Evolutionary conservation across 2,888 invertebrate species (phyloP).

Genomic region (Volucella inflata): DNA sequence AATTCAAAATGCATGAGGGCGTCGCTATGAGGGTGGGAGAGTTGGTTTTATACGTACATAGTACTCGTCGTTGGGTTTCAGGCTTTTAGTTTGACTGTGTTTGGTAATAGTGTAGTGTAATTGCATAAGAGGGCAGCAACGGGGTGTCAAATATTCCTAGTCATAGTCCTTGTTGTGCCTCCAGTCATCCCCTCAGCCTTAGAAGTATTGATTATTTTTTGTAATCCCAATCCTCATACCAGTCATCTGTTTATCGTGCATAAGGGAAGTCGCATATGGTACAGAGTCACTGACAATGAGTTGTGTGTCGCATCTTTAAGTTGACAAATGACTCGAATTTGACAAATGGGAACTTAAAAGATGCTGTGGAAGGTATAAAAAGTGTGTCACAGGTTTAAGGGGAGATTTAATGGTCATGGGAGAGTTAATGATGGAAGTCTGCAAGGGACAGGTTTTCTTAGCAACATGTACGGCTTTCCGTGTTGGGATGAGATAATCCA

Average conservation of each 20-base stretch:
- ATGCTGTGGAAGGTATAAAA: too few relatives aligned
- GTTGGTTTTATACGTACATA: constrained; percentile 28
- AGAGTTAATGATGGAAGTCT: too few relatives aligned
- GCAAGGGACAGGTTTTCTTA: too few relatives aligned
- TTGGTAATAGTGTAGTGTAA: constrained; percentile 42
- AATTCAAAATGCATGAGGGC: constrained; percentile 73
- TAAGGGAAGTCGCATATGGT: constrained; percentile 58
- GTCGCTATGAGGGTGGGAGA: constrained; percentile 38
- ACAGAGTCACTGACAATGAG: constrained; percentile 57
- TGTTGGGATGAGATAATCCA: too few relatives aligned
- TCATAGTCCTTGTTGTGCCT: constrained; percentile 53
- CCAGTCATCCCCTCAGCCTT: neutral
- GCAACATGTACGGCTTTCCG: too few relatives aligned
- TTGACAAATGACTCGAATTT: constrained; percentile 71
- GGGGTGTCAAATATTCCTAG: constrained; percentile 19
- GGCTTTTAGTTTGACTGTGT: constrained; percentile 23
- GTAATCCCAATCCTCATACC: too few relatives aligned
- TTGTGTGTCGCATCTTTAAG: constrained; percentile 67
- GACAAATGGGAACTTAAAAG: constrained; percentile 58
- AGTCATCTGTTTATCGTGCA: constrained; percentile 13
- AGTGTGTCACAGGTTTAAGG: too few relatives aligned
- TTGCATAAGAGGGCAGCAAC: constrained; percentile 48
- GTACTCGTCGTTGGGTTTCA: constrained; percentile 21
- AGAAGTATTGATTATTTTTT: too few relatives aligned
- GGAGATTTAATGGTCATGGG: too few relatives aligned